Conservation (phyloP, 2,797 vertebrate genomes). For the Oreortyx pictus region DNA sequence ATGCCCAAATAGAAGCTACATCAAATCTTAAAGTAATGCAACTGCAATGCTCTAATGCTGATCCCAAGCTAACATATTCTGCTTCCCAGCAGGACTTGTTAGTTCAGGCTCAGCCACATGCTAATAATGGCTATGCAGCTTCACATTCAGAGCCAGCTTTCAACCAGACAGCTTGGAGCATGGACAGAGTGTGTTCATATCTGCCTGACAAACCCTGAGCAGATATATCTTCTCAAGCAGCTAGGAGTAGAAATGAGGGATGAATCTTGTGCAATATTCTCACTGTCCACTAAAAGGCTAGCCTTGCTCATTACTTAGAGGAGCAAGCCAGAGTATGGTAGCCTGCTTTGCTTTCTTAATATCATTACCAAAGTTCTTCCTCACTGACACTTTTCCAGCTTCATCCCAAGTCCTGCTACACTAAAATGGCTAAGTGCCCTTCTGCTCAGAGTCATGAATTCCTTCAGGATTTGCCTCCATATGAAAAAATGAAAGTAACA, state of each 20-base stretch:
- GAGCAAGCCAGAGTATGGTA: background rate
- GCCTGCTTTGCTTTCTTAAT: slow-evolving; percentile 6
- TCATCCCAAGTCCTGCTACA: background rate
- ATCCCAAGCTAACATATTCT: background rate
- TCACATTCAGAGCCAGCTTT: slow-evolving; percentile 24
- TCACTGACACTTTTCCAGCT: background rate
- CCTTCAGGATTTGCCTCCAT: background rate
- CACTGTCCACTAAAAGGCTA: background rate
- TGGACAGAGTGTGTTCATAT: background rate
- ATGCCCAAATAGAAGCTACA: background rate
- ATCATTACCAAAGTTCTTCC: background rate
- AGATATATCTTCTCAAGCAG: slow-evolving; percentile 58
- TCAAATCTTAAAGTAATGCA: background rate
- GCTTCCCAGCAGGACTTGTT: slow-evolving; percentile 22
- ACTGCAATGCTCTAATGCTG: background rate
- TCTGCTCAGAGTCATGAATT: background rate
- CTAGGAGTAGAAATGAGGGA: background rate
- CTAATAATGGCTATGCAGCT: slow-evolving; percentile 18
- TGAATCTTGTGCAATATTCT: slow-evolving; percentile 21
- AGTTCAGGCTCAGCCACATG: slow-evolving; percentile 8
- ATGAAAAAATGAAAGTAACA: background rate
- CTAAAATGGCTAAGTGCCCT: background rate
- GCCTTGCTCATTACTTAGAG: background rate
- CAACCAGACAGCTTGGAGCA: background rate
- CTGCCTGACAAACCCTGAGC: slow-evolving; percentile 41